Evolutionary conservation across 1,140 invertebrate species (phyloP).

Genomic region (Caerostris extrusa): DNA sequence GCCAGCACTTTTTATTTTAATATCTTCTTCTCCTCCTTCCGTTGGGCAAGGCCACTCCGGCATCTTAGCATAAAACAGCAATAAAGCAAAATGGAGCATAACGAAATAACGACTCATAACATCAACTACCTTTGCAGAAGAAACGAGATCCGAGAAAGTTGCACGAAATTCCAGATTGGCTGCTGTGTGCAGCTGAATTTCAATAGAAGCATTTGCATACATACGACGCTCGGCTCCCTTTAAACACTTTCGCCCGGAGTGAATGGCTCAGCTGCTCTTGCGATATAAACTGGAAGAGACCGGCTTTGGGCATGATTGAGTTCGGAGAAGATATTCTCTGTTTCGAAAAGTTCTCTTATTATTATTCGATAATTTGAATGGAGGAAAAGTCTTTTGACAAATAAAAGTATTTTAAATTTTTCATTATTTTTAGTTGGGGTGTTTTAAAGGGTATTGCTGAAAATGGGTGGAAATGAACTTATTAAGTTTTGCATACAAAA

Average conservation of each 20-base stretch:
- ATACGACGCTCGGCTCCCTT: background rate
- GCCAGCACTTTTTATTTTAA: too few species aligned
- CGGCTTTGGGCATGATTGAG: too few species aligned
- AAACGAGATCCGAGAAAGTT: background rate
- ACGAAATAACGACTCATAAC: conserved; percentile 11
- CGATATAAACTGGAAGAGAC: background rate
- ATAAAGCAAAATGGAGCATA: conserved; percentile 25
- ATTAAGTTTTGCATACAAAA: too few species aligned
- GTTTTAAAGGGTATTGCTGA: too few species aligned
- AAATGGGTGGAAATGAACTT: too few species aligned
- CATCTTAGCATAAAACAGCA: conserved; percentile 9
- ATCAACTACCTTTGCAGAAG: background rate
- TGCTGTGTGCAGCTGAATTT: background rate
- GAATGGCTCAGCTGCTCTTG: background rate
- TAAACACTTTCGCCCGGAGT: background rate
- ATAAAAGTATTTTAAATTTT: too few species aligned
- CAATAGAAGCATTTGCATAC: background rate
- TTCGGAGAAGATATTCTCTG: too few species aligned
- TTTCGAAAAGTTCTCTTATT: too few species aligned
- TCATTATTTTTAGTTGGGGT: too few species aligned
- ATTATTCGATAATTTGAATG: too few species aligned
- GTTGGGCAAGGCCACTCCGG: background rate
- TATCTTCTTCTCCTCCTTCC: too few species aligned
- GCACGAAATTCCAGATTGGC: background rate
- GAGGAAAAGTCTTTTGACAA: too few species aligned